phyloP scores from a whole-genome alignment of 2,113 vertebrate species.

The Theristicus caerulescens region DNA sequence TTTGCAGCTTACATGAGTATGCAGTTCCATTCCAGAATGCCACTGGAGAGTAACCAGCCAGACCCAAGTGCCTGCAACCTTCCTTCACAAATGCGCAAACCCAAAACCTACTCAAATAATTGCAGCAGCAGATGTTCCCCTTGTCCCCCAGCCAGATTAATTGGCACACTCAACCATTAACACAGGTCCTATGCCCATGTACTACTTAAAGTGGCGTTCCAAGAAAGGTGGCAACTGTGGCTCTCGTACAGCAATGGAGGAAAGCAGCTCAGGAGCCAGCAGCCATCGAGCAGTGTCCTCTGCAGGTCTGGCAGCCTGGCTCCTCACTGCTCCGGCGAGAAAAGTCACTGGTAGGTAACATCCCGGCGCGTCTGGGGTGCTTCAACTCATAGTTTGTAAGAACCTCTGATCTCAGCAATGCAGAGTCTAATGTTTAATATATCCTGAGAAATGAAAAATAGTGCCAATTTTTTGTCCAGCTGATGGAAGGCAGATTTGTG shows the following conservation, averaged over 20 bases:
- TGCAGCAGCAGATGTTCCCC: not conserved
- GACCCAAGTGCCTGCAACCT: not conserved
- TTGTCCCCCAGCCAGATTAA: not conserved
- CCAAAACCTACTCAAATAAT: not conserved
- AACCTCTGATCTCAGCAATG: not conserved
- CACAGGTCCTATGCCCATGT: fast-evolving
- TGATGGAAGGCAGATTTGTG: not conserved
- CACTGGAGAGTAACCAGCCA: not conserved
- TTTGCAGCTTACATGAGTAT: not conserved
- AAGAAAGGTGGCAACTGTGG: not conserved
- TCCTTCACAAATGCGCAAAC: not conserved
- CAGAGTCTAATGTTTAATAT: not conserved
- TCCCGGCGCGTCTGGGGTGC: not conserved
- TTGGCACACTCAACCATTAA: fast-evolving
- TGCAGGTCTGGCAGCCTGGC: fast-evolving
- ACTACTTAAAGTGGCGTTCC: not conserved
- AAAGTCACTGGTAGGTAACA: not conserved
- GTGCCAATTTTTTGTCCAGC: not conserved
- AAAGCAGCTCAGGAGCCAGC: not conserved
- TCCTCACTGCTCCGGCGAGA: not conserved
- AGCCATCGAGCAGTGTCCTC: fast-evolving
- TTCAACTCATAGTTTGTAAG: not conserved
- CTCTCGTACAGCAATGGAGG: fast-evolving
- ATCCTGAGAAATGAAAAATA: not conserved
- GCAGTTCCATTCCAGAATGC: not conserved